A percentile compares a stretch with the other conserved stretches of the same genome.
Evolutionary conservation across 1,140 invertebrate genomes (phyloP).

Genomic region (Heliothis subflexa): DNA sequence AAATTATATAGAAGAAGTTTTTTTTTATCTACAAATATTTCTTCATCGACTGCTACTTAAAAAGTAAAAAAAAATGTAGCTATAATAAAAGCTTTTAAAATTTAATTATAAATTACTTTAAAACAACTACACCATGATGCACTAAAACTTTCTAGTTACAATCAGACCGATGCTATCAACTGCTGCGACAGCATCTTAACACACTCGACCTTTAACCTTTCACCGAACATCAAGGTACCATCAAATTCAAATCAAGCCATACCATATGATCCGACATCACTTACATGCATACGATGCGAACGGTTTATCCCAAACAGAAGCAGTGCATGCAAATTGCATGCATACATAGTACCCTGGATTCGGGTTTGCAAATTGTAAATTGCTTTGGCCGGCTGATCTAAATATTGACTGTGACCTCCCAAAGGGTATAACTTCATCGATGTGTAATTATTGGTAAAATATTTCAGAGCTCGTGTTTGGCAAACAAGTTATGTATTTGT

Average conservation of each 20-base stretch:
- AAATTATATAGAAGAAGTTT: too few species aligned
- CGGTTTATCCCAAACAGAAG: constrained; percentile 38
- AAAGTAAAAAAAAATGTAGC: too few species aligned
- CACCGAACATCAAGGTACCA: constrained; percentile 1
- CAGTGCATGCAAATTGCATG: constrained; percentile 67
- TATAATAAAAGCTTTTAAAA: too few species aligned
- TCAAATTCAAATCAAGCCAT: constrained; percentile 38
- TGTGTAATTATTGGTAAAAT: constrained; percentile 44
- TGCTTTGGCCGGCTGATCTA: constrained; percentile 67
- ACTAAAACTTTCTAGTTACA: neutral
- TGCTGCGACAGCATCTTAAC: neutral
- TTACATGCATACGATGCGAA: constrained; percentile 22
- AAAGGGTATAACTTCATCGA: constrained; percentile 48
- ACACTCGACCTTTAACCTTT: neutral
- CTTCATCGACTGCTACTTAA: too few species aligned
- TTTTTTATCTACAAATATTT: too few species aligned
- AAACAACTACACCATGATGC: neutral
- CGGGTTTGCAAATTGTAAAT: constrained; percentile 67
- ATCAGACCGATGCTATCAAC: neutral
- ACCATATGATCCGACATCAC: constrained; percentile 22
- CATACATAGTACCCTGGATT: constrained; percentile 63
- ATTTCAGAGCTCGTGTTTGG: neutral
- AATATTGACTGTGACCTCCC: constrained; percentile 67
- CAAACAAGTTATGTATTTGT: too few species aligned
- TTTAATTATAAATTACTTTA: too few species aligned